Evolutionary conservation across 2,888 invertebrate genomes (phyloP), one percentile per base, ranked within the genome.

Genomic region (Trilocha varians): DNA sequence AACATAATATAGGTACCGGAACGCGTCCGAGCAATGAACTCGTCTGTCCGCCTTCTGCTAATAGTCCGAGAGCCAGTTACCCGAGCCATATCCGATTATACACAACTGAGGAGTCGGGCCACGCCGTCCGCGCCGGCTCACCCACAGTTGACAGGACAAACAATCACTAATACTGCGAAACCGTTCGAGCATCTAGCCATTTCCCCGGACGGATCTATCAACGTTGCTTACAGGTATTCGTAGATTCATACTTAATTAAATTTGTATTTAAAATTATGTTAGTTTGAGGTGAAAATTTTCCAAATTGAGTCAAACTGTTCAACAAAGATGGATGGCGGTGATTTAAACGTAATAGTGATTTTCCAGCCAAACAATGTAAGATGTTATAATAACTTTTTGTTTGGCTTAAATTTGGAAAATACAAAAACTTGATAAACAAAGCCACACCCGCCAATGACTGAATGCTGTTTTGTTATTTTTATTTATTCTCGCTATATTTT

Each of bases 11-110:
- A 95, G 91, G 98, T 96, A 25, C 98, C 99, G 9, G 95, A 96
- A 77, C 88, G 99, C 50, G 96, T 99, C 41, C 89, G 93, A 54
- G 94, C 94, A 45, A 97, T 99, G 96, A 98, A 99, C 86, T 91
- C 94, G 6, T 93, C 94, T 66, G 92, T 97, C 47, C 94, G 96
- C 60, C 87, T 99, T 45, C 89, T 99, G 49, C 87, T 99, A 56
- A 97, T 99, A 63, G 95, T 99, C 15, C 89, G 99, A 11, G 97
- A 99, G 75, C 99, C 99, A 3, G 97, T 98, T 42, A 96, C 95
- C 13, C 88, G 99, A 42, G 95, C 97, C 40, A 95, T 99, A 62
- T 98, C 98, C 11, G 99, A 99, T 88, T 98, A 97, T 83, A 95
- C 97, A 14, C 98, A 98, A 78, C 87, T 97, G 57, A 90, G 93